These are phyloP conservation scores for Plutomurus gul DNA, from an alignment of 1,140 invertebrate species.

Conservation along the genomic window DNA sequence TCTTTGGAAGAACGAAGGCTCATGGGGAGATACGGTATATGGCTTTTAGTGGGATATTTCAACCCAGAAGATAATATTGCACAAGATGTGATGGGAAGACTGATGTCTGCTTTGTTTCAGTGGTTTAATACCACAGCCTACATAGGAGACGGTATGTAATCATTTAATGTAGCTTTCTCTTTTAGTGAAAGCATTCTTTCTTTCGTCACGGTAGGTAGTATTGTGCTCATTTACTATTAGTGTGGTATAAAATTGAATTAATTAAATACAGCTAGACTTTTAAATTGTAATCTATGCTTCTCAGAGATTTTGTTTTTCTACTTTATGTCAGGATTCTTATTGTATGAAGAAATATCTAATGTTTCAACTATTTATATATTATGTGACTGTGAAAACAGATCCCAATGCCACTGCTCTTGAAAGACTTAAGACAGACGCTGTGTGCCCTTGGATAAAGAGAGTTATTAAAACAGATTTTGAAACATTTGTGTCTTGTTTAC, in stretches of 20 bases:
- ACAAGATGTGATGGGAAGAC: conserved; percentile 82
- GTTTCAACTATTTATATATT: too few species aligned
- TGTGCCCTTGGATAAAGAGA: conserved; percentile 87
- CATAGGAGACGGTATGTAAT: conserved; percentile 81
- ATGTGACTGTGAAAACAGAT: too few species aligned
- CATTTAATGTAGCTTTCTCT: neutral
- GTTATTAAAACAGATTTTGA: conserved; percentile 85
- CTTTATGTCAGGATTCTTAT: conserved; percentile 11
- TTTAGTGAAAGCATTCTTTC: neutral
- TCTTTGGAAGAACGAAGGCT: conserved; percentile 77
- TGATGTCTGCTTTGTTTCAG: conserved; percentile 95
- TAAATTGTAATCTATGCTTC: too few species aligned
- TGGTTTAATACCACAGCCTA: conserved; percentile 99
- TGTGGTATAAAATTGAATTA: too few species aligned
- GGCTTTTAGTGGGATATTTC: conserved; percentile 93
- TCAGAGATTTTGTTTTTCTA: too few species aligned
- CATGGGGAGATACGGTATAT: conserved; percentile 93
- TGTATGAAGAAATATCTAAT: too few species aligned
- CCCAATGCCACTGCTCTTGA: conserved; percentile 84
- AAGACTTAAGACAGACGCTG: conserved; percentile 89
- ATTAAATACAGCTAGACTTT: too few species aligned
- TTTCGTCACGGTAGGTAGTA: too few species aligned
- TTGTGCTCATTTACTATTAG: too few species aligned
- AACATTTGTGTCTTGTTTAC: conserved; percentile 80
- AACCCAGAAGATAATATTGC: conserved; percentile 79